Evolutionary conservation across 2,797 vertebrate species (phyloP).

Genomic region (Arnoldichthys spilopterus): DNA sequence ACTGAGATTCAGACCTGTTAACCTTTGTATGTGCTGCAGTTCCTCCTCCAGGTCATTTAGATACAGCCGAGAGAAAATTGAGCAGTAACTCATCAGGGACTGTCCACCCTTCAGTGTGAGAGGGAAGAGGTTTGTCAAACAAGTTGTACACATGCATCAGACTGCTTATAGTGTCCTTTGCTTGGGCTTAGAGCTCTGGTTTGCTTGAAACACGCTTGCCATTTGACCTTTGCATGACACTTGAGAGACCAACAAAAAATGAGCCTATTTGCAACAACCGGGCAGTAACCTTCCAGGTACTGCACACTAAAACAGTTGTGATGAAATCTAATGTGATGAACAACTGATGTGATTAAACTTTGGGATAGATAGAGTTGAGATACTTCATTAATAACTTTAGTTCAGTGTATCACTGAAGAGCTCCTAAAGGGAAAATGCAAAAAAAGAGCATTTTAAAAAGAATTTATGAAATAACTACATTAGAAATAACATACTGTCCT

Average conservation of each 20-base stretch:
- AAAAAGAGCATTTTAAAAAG: not conserved
- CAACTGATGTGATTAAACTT: conserved; percentile 2
- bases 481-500: too few relatives aligned
- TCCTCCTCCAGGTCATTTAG: conserved; percentile 55
- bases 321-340: not conserved
- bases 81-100: conserved; percentile 58
- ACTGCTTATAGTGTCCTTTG: conserved; percentile 56
- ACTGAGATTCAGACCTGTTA: conserved; percentile 57
- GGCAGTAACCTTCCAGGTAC: not conserved
- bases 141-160: conserved; percentile 34
- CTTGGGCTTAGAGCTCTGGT: conserved; percentile 48
- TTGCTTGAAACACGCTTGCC: conserved; percentile 38
- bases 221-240: conserved; percentile 43
- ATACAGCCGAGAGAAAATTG: conserved; percentile 57
- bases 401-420: not conserved
- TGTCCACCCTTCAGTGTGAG: conserved; percentile 30
- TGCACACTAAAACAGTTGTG: not conserved
- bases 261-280: not conserved
- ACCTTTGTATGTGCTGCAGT: conserved; percentile 53
- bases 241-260: conserved; percentile 33
- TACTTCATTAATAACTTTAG: not conserved
- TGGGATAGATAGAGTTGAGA: not conserved
- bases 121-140: conserved; percentile 46
- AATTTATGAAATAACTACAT: too few relatives aligned
- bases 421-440: too few relatives aligned